These are phyloP conservation scores for Pogonophryne albipinna DNA, from an alignment of 2,797 vertebrate genomes.

Conservation along the genomic window DNA sequence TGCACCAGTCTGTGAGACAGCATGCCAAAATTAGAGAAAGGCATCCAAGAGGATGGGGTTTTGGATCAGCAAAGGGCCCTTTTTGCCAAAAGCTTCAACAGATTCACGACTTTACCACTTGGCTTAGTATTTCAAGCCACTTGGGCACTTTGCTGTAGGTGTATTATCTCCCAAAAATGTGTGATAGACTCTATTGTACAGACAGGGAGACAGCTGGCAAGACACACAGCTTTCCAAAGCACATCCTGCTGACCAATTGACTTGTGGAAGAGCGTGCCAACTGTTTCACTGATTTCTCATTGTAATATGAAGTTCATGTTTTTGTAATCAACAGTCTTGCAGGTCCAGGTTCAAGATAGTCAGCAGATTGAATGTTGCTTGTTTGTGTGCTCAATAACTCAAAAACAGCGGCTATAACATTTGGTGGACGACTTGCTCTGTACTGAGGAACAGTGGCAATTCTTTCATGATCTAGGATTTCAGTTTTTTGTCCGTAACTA, in stretches of 20 bases:
- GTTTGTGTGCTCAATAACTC: neutral
- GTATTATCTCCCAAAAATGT: constrained; percentile 58
- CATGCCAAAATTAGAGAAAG: constrained; percentile 55
- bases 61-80: constrained; percentile 45
- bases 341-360: constrained; percentile 28
- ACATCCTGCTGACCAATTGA: constrained; percentile 19
- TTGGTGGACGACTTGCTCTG: neutral
- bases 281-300: constrained; percentile 35
- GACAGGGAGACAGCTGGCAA: constrained; percentile 41
- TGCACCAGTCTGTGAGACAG: constrained; percentile 51
- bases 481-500: neutral
- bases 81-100: constrained; percentile 57
- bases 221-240: constrained; percentile 31
- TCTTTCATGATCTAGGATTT: neutral
- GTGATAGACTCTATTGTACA: constrained; percentile 48
- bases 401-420: neutral
- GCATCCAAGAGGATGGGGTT: constrained; percentile 59
- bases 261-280: constrained; percentile 33
- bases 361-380: constrained; percentile 8
- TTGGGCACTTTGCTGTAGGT: constrained; percentile 54
- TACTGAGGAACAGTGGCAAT: neutral
- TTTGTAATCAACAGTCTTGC: constrained; percentile 10
- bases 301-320: constrained; percentile 14
- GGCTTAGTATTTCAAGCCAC: constrained; percentile 29
- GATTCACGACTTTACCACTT: constrained; percentile 46